A percentile compares a stretch with the other conserved stretches of the same genome.
Evolutionary conservation across 2,797 vertebrate species (phyloP).

Genomic region (Chaetophractus vellerosus): DNA sequence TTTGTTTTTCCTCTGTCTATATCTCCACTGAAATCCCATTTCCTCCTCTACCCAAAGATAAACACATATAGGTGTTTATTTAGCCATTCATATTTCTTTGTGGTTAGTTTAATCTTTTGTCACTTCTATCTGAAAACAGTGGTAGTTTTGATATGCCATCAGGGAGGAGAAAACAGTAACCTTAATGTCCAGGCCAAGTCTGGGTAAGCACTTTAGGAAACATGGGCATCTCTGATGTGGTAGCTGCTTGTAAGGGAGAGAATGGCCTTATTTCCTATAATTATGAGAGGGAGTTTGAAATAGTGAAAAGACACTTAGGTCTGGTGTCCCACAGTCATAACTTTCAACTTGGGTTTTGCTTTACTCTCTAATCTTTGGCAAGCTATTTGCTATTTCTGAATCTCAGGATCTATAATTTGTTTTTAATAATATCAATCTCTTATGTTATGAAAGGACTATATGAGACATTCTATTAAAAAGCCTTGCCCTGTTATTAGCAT

Average conservation of each 20-base stretch:
- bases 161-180: neutral
- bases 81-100: neutral
- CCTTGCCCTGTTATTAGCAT: neutral
- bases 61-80: neutral
- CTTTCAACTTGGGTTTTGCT: neutral
- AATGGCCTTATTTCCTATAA: neutral
- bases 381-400: constrained; percentile 22
- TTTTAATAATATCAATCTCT: neutral
- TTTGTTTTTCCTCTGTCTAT: neutral
- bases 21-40: neutral
- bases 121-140: constrained; percentile 21
- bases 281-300: neutral
- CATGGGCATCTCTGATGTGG: neutral
- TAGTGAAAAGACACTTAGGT: neutral
- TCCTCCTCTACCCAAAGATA: constrained; percentile 1
- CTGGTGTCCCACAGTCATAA: neutral
- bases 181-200: neutral
- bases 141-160: neutral
- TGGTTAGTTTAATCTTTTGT: constrained; percentile 23
- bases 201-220: neutral
- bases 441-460: neutral
- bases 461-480: constrained; percentile 1
- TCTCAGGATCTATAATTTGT: constrained; percentile 18
- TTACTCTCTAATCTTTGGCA: neutral
- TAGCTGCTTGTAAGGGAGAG: neutral